These are phyloP conservation scores for Ophion costatus DNA, from an alignment of 2,888 invertebrate genomes.

Conservation along the genomic window DNA sequence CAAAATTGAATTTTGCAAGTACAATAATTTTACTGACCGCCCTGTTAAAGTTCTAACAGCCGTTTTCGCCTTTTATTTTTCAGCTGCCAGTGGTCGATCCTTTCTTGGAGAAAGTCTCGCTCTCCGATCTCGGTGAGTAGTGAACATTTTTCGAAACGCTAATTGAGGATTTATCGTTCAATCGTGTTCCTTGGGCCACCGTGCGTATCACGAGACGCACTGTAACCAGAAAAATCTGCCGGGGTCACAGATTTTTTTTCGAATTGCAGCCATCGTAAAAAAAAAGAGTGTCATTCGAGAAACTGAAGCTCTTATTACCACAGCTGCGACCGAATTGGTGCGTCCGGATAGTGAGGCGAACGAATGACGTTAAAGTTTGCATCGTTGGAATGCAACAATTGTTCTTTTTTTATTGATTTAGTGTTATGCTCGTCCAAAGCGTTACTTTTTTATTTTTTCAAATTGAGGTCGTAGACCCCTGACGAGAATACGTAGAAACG, in stretches of 20 bases:
- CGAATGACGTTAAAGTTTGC: too few species aligned
- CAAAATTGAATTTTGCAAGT: background rate
- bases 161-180: background rate
- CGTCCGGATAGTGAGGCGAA: too few species aligned
- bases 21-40: background rate
- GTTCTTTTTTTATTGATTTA: too few species aligned
- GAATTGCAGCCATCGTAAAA: background rate
- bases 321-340: too few species aligned
- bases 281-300: background rate
- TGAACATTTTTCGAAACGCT: conserved; percentile 21
- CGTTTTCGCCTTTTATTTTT: conserved; percentile 35
- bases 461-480: too few species aligned
- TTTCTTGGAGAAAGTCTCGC: conserved; percentile 93
- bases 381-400: too few species aligned
- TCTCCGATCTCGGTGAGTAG: conserved; percentile 90
- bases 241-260: background rate
- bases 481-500: too few species aligned
- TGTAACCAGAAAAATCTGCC: background rate
- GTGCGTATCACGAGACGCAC: background rate
- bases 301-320: too few species aligned
- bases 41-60: background rate
- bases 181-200: conserved; percentile 39
- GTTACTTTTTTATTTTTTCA: too few species aligned
- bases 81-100: conserved; percentile 96
- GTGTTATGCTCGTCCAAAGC: too few species aligned